Evolutionary conservation across 2,113 vertebrate genomes (phyloP).

Genomic region (Xenus cinereus): DNA sequence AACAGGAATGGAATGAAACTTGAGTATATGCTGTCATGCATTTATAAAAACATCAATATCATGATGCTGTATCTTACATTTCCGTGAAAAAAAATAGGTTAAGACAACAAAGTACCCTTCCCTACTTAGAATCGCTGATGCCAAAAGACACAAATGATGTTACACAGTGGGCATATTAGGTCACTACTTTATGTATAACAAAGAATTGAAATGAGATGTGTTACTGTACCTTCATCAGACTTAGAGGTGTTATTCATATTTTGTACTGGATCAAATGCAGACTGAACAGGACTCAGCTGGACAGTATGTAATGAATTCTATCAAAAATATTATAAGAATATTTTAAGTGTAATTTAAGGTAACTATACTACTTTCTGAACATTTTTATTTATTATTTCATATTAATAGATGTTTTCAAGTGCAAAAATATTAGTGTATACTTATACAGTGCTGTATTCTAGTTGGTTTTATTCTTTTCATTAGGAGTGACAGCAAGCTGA

Average conservation of each 20-base stretch:
- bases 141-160: neutral
- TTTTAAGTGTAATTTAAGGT: neutral
- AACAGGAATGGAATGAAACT: neutral
- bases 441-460: neutral
- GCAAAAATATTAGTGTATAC: neutral
- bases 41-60: neutral
- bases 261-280: conserved; percentile 57
- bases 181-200: neutral
- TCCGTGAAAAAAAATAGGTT: neutral
- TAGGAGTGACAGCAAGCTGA: neutral
- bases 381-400: neutral
- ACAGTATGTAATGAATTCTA: conserved; percentile 57
- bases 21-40: neutral
- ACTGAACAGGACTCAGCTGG: conserved; percentile 56
- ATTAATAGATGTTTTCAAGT: neutral
- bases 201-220: neutral
- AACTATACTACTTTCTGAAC: neutral
- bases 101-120: neutral
- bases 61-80: neutral
- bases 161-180: neutral
- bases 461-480: neutral
- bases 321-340: conserved; percentile 28
- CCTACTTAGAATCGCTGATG: neutral
- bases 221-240: conserved; percentile 72
- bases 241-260: neutral